These are phyloP conservation scores for Procavia capensis DNA, from an alignment of 2,113 vertebrate genomes.

Conservation along the genomic window DNA sequence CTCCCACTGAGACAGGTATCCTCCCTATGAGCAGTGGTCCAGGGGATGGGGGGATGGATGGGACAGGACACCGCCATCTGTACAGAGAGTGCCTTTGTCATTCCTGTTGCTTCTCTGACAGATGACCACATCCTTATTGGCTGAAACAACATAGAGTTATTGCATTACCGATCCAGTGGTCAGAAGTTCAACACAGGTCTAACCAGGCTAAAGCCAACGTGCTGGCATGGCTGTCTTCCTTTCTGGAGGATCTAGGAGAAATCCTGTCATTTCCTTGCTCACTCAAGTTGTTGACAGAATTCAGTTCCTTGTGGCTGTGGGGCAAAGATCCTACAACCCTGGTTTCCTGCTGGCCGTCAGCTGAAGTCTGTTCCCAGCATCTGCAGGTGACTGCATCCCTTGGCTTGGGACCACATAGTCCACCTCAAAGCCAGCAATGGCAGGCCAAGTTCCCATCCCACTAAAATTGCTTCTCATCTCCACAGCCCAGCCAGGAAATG, in stretches of 20 bases:
- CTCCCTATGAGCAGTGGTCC: background rate
- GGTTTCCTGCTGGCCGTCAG: background rate
- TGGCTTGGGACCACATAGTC: background rate
- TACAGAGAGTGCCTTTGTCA: background rate
- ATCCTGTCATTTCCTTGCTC: background rate
- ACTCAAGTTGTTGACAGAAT: no score
- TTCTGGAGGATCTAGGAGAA: background rate
- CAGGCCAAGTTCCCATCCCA: background rate
- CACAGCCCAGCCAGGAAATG: background rate
- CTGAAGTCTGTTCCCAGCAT: background rate
- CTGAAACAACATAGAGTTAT: background rate
- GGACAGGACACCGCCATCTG: background rate
- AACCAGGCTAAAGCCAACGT: background rate
- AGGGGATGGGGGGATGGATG: no score
- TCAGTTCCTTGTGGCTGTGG: background rate
- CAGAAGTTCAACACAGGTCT: no score
- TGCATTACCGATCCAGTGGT: no score
- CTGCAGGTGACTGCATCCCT: no score
- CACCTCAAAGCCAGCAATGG: background rate
- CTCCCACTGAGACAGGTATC: background rate
- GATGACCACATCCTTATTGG: background rate
- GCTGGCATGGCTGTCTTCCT: background rate
- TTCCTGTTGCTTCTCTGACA: fast-evolving
- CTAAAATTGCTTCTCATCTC: background rate
- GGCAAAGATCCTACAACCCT: background rate